Evolutionary conservation across 2,797 vertebrate species (phyloP).

Genomic region (Synaphobranchus kaupii): DNA sequence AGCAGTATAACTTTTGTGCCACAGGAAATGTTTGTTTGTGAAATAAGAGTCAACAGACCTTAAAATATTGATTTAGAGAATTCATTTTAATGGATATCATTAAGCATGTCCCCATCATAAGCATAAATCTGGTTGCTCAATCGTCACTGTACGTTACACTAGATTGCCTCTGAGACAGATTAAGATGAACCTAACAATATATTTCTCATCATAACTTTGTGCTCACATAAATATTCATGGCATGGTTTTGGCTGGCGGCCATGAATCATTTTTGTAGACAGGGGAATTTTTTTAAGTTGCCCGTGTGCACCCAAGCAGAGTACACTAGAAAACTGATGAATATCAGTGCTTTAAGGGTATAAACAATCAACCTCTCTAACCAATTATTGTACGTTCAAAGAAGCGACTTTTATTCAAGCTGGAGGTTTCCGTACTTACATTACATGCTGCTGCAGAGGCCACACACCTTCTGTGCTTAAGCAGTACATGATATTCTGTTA

Average conservation of each 20-base stretch:
- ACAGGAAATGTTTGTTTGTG: not conserved
- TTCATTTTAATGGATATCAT: slow-evolving; percentile 70
- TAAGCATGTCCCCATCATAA: slow-evolving; percentile 46
- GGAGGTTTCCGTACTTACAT: not conserved
- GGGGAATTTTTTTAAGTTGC: slow-evolving; percentile 67
- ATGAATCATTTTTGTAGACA: slow-evolving; percentile 74
- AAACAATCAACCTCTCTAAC: slow-evolving; percentile 46
- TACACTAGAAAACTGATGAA: slow-evolving; percentile 72
- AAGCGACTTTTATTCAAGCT: not conserved
- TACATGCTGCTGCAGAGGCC: not conserved
- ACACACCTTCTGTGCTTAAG: not conserved
- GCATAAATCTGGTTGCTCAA: slow-evolving; percentile 72
- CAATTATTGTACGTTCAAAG: slow-evolving; percentile 12
- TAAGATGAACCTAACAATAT: slow-evolving; percentile 77
- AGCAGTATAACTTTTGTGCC: not conserved
- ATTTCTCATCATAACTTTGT: slow-evolving; percentile 80
- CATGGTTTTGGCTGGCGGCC: slow-evolving; percentile 71
- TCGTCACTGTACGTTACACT: slow-evolving; percentile 59
- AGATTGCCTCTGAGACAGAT: slow-evolving; percentile 74
- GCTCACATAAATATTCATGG: slow-evolving; percentile 78
- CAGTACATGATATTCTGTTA: not conserved
- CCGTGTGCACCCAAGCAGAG: slow-evolving; percentile 68
- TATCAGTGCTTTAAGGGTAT: slow-evolving; percentile 62
- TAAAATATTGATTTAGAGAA: slow-evolving; percentile 66
- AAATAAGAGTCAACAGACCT: slow-evolving; percentile 54